Base-by-base conservation (phyloP, 2,113 vertebrate species). In the Nycticebus coucang region DNA sequence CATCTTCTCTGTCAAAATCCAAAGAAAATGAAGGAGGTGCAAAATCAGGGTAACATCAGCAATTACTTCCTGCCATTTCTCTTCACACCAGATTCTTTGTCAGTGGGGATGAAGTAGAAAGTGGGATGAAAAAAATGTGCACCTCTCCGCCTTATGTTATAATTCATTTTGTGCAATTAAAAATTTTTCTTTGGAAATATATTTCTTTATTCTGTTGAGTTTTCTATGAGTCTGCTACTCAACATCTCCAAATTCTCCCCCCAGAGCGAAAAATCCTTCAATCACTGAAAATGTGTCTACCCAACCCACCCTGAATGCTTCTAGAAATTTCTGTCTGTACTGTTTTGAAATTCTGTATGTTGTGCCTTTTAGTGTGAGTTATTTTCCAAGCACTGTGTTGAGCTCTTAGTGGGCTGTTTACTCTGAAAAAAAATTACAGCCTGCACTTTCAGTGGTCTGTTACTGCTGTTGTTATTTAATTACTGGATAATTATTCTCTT, bases 1-100 rank as follows among this genome's bases (percentile, higher is more conserved):
- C 90, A 90, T 84, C 14, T 45, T 94, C 35, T n/a, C 68, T 94
- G 22, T 93, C 59, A 85, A 74, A 87, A 75, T 41, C 21, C 66
- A 90, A 89, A 77, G 53, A 79, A 22, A 92, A 77, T 37, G 22
- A 59, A 68, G 87, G 24, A n/a, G 18, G 6, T 64, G 17, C 0
- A 68, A 91, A 88, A 13, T 53, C 30, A 89, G 59, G 18, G 10
- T 69, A 62, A 30, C 28, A 26, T 50, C 53, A 87, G 10, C 62
- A 41, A 24, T 79, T 86, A 30, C 4, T 22, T 78, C 57, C 33
- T 82, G 21, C 8, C 66, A n/a, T 72, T 85, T 74, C 62, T 8
- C n/a, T 74, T 91, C 53, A 57, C 50, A 55, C 15, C 5, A 59
- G 64, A 82, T 66, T 69, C 12, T 64, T 68, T 35, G 24, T 59